These are phyloP conservation scores for Rhopalosiphum maidis DNA, from an alignment of 1,140 invertebrate species.

Conservation along the genomic window DNA sequence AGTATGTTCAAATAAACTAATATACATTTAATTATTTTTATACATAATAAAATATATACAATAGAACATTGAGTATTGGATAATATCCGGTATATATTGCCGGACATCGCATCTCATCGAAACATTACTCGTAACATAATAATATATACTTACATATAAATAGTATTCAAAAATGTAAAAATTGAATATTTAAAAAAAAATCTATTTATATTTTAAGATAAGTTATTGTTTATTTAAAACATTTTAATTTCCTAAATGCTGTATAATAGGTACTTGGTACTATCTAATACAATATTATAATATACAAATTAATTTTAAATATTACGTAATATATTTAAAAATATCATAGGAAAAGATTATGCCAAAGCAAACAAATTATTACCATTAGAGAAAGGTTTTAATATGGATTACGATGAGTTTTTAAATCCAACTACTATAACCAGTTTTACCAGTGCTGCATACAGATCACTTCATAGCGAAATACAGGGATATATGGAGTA, in stretches of 20 bases:
- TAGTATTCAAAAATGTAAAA: neutral
- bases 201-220: neutral
- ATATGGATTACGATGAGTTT: slow-evolving; percentile 25
- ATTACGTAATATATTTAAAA: neutral
- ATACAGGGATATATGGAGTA: slow-evolving; percentile 34
- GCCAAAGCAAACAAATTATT: slow-evolving; percentile 24
- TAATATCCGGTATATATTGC: too few relatives aligned
- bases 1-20: too few relatives aligned
- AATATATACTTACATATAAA: neutral
- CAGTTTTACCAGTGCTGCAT: slow-evolving; percentile 64
- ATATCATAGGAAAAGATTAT: slow-evolving; percentile 39
- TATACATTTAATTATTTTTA: too few relatives aligned
- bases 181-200: neutral
- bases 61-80: too few relatives aligned
- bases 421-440: slow-evolving; percentile 51
- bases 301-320: neutral
- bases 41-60: too few relatives aligned
- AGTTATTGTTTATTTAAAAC: neutral
- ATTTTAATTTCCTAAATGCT: neutral
- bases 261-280: neutral
- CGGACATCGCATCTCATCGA: too few relatives aligned
- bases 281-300: neutral
- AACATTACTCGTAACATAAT: neutral
- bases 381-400: neutral
- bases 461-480: slow-evolving; percentile 69